A percentile compares a stretch with the other conserved stretches of the same genome.
Conservation (phyloP, 2,888 invertebrate genomes). For the Sminthurinus aureus region DNA sequence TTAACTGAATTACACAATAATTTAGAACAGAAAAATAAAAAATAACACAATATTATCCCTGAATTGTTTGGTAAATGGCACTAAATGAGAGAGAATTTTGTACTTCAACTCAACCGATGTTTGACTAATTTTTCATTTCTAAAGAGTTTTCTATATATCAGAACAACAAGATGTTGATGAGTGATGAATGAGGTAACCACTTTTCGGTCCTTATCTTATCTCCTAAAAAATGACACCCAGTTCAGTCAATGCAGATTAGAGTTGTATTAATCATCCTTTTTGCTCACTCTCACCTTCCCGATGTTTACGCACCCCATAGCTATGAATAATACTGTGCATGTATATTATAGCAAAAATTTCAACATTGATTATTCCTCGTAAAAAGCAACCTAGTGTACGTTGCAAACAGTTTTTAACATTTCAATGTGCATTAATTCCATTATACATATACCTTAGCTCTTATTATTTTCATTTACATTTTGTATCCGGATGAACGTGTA, state of each 20-base stretch:
- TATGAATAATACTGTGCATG: no score
- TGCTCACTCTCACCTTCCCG: conserved; percentile 2
- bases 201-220: conserved; percentile 30
- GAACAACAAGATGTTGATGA: background rate
- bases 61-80: no score
- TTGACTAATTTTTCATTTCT: background rate
- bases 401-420: no score
- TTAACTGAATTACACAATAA: no score
- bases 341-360: no score
- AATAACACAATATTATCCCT: background rate
- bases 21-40: background rate
- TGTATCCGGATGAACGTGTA: no score
- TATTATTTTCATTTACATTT: no score
- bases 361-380: no score
- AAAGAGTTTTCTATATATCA: background rate
- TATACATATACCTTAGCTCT: no score
- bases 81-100: no score
- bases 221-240: conserved; percentile 18
- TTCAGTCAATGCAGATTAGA: background rate
- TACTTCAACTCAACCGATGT: background rate
- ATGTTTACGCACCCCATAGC: background rate
- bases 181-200: conserved; percentile 31
- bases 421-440: no score
- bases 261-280: conserved; percentile 24
- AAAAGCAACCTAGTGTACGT: no score